Percentiles rank a stretch among this genome's conserved stretches.
These are phyloP conservation scores for Herpetotheres cachinnans DNA, from an alignment of 2,113 vertebrate species.

Conservation along the genomic window DNA sequence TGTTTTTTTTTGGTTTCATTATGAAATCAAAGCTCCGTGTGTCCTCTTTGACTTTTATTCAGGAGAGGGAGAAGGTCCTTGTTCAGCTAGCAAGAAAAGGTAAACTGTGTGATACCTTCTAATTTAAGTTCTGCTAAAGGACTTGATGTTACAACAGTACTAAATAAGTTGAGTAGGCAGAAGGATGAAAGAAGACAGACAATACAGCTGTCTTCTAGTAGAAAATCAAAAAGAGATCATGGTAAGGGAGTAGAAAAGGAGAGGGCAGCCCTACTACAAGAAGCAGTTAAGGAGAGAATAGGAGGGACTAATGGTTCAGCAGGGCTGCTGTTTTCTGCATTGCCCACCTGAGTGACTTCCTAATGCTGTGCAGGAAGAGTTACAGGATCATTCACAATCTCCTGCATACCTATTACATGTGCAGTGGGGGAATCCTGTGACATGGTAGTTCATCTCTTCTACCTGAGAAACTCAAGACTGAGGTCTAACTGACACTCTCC, in stretches of 20 bases:
- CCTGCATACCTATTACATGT: neutral
- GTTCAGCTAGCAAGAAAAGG: neutral
- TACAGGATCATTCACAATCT: neutral
- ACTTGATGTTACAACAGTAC: neutral
- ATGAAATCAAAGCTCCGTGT: neutral
- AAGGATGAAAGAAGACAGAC: neutral
- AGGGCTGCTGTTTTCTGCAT: neutral
- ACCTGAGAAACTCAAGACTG: neutral
- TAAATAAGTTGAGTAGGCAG: neutral
- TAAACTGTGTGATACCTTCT: neutral
- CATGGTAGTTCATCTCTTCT: neutral
- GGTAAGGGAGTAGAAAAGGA: neutral
- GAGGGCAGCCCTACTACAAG: neutral
- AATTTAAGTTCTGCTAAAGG: neutral
- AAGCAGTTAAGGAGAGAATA: neutral
- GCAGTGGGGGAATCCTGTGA: neutral
- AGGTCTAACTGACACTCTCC: neutral
- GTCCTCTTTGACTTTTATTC: neutral
- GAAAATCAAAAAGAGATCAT: neutral
- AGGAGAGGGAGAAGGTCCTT: neutral
- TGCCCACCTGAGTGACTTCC: neutral
- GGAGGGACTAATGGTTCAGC: neutral
- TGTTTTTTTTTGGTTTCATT: neutral
- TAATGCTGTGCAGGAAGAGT: neutral
- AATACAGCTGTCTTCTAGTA: neutral